These are phyloP conservation scores for Heliconius hermathena DNA, from an alignment of 1,140 invertebrate genomes.

Conservation along the genomic window DNA sequence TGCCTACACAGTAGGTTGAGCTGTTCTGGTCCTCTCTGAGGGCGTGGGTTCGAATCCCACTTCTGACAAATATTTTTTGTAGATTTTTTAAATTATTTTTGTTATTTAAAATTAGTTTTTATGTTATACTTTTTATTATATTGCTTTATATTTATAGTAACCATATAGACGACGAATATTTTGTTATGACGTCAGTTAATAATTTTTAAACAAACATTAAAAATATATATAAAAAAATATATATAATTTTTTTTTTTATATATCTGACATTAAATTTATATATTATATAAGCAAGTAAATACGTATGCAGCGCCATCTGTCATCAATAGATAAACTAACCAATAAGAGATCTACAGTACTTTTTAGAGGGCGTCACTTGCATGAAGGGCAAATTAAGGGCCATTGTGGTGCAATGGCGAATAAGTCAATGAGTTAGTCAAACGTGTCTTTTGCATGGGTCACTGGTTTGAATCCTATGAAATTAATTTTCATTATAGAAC, in stretches of 20 bases:
- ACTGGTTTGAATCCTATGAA: no score
- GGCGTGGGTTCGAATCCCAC: constrained; percentile 95
- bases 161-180: no score
- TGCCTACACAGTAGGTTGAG: constrained; percentile 67
- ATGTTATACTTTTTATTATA: not conserved
- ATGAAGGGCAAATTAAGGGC: not conserved
- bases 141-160: not conserved
- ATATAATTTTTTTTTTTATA: no score
- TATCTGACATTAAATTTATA: no score
- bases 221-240: no score
- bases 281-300: not conserved
- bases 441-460: no score
- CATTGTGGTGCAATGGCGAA: not conserved
- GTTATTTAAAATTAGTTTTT: no score
- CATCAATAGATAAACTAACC: not conserved
- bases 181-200: no score
- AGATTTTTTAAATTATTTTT: no score
- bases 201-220: no score
- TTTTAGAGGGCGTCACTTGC: not conserved
- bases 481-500: no score
- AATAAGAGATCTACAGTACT: not conserved
- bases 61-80: constrained; percentile 84
- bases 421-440: not conserved
- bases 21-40: constrained; percentile 91
- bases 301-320: not conserved